A percentile compares a stretch with the other conserved stretches of the same genome.
Evolutionary conservation across 35 echinoderm and acorn worm species (phyloP).

Genomic region (Stichopus chloronotus): DNA sequence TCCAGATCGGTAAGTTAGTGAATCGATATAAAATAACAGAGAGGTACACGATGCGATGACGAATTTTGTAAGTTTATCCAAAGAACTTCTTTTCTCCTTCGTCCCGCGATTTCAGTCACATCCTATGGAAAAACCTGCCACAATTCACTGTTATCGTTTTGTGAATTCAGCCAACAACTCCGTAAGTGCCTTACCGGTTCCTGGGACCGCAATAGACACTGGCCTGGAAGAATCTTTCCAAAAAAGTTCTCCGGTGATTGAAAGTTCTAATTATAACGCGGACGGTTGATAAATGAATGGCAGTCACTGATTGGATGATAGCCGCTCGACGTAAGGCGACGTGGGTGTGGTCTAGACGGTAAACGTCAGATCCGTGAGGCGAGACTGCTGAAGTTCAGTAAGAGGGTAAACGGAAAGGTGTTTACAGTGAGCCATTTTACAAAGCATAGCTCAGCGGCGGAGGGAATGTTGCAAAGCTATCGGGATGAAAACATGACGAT

Average conservation of each 20-base stretch:
- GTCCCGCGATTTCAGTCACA: not conserved
- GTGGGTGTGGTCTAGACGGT: not conserved
- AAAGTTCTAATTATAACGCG: slow-evolving; percentile 37
- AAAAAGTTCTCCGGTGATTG: not conserved
- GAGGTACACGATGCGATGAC: too few species aligned
- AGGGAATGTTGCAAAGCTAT: too few species aligned
- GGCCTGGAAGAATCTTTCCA: not conserved
- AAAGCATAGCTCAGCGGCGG: too few species aligned
- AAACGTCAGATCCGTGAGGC: not conserved
- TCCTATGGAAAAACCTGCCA: not conserved
- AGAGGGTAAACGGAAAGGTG: not conserved
- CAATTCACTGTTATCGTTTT: not conserved
- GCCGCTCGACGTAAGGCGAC: not conserved
- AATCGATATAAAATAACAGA: too few species aligned
- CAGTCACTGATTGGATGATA: slow-evolving; percentile 14
- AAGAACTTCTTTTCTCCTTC: not conserved
- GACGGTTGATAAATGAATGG: not conserved
- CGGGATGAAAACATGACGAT: too few species aligned
- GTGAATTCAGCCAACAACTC: not conserved
- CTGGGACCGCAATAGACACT: slow-evolving; percentile 27
- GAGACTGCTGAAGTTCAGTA: not conserved
- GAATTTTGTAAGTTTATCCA: too few species aligned
- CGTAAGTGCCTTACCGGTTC: slow-evolving; percentile 4
- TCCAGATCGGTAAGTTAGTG: too few species aligned
- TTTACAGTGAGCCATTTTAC: too few species aligned